Percentiles rank a stretch among this genome's conserved stretches.
phyloP scores from a whole-genome alignment of 2,113 vertebrate genomes.

The Toxotes chatareus region DNA sequence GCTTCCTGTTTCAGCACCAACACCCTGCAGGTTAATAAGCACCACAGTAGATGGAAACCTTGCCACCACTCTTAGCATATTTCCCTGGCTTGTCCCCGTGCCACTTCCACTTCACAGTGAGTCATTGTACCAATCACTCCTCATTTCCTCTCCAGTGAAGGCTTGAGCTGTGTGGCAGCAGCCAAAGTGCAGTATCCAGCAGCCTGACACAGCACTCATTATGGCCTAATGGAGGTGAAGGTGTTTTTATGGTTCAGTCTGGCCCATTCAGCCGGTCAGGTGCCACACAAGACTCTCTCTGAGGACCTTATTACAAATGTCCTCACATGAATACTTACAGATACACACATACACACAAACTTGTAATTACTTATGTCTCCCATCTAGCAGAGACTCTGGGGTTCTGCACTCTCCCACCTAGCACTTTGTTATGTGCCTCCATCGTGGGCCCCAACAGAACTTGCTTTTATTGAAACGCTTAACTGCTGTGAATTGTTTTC shows the following conservation, averaged over 20 bases:
- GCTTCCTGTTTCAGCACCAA: constrained; percentile 63
- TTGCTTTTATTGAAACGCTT: constrained; percentile 63
- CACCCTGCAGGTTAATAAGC: constrained; percentile 66
- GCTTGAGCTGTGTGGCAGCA: constrained; percentile 57
- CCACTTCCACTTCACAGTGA: constrained; percentile 77
- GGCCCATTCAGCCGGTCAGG: constrained; percentile 58
- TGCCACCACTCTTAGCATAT: constrained; percentile 47
- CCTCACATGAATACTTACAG: constrained; percentile 34
- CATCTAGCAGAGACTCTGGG: constrained; percentile 26
- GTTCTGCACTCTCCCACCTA: constrained; percentile 23
- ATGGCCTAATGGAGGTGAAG: constrained; percentile 73
- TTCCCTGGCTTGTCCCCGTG: constrained; percentile 62
- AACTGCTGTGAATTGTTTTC: constrained; percentile 72
- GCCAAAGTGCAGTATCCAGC: constrained; percentile 48
- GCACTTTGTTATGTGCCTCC: constrained; percentile 19
- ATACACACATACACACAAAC: constrained; percentile 30
- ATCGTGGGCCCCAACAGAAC: constrained; percentile 10
- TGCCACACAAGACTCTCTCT: constrained; percentile 61
- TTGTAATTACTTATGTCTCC: constrained; percentile 47
- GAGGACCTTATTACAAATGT: constrained; percentile 61
- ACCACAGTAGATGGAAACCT: constrained; percentile 36
- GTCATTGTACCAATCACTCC: constrained; percentile 78
- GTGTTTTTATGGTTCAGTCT: constrained; percentile 75
- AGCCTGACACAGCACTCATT: constrained; percentile 72
- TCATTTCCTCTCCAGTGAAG: constrained; percentile 71